Conservation (phyloP, 2,113 vertebrate species). For the Rynchops niger region DNA sequence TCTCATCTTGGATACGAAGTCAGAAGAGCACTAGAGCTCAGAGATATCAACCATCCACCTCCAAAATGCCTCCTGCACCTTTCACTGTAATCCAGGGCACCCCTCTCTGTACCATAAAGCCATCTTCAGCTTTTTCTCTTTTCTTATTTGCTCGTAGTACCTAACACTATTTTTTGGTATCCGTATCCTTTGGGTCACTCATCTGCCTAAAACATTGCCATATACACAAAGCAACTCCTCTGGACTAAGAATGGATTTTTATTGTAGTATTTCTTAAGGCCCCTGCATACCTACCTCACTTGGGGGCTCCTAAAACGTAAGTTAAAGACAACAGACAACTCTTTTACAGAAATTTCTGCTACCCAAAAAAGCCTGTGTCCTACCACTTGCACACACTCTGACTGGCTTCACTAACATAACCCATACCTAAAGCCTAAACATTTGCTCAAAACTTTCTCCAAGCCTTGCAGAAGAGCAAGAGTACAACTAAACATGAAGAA, state of each 20-base stretch:
- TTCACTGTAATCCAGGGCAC: neutral
- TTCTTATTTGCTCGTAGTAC: neutral
- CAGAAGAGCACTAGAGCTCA: neutral
- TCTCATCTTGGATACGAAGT: rapidly evolving
- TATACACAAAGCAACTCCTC: neutral
- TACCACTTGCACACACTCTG: neutral
- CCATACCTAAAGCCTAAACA: neutral
- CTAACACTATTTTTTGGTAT: too few relatives aligned
- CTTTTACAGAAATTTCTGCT: neutral
- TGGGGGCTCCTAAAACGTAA: neutral
- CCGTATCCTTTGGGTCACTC: too few relatives aligned
- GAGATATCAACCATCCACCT: neutral
- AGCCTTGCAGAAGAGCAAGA: neutral
- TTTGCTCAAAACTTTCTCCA: neutral
- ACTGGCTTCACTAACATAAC: neutral
- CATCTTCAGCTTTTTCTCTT: neutral
- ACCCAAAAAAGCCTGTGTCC: rapidly evolving
- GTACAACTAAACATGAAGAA: neutral
- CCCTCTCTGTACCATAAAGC: neutral
- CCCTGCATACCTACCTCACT: neutral
- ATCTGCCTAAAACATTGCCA: neutral
- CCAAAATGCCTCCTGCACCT: neutral
- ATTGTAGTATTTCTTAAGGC: neutral
- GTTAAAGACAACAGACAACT: neutral
- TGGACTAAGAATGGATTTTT: neutral